These are phyloP conservation scores for Coenonympha arcania DNA, from an alignment of 2,888 invertebrate genomes.

Conservation along the genomic window DNA sequence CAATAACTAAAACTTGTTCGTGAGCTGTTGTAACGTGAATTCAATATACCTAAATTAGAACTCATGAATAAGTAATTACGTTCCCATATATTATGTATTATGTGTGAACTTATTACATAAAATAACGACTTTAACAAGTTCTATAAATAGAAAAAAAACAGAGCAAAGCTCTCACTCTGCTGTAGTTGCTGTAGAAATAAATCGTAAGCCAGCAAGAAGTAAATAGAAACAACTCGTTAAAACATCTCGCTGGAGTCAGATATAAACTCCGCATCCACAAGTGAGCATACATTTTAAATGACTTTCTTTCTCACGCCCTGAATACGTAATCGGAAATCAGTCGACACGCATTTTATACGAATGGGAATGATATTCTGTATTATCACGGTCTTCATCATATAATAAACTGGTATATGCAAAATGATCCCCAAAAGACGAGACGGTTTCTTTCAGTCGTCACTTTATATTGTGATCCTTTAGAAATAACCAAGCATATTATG, in stretches of 20 bases:
- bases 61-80: neutral
- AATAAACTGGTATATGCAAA: neutral
- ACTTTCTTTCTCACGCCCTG: slow-evolving; percentile 2
- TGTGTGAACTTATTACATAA: neutral
- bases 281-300: slow-evolving; percentile 4
- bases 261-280: neutral
- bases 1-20: slow-evolving; percentile 5
- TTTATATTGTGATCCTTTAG: neutral
- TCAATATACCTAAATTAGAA: slow-evolving; percentile 6
- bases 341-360: slow-evolving; percentile 3
- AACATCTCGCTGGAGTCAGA: neutral
- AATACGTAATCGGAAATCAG: slow-evolving; percentile 10
- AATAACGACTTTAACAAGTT: neutral
- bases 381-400: slow-evolving; percentile 5
- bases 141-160: neutral
- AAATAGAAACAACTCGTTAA: neutral
- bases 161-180: too few species aligned
- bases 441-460: neutral
- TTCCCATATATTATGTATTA: too few species aligned
- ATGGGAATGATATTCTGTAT: slow-evolving; percentile 7
- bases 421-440: neutral
- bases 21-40: neutral
- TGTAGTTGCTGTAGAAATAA: too few species aligned
- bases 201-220: neutral
- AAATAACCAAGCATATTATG: neutral